A percentile compares a stretch with the other conserved stretches of the same genome.
Evolutionary conservation across 2,113 vertebrate genomes (phyloP).

Genomic region (Pleuronectes platessa): DNA sequence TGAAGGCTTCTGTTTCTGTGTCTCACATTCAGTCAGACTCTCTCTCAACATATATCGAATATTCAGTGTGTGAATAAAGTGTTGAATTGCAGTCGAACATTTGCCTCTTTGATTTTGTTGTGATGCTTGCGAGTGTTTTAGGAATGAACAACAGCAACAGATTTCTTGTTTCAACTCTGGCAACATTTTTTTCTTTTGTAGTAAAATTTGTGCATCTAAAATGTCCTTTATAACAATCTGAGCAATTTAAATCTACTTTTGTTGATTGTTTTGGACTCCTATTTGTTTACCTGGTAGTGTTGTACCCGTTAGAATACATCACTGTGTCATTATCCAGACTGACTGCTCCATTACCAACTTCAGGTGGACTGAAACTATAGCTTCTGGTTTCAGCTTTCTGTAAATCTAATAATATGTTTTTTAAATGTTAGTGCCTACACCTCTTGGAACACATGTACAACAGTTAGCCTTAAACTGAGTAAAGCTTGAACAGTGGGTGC

Average conservation of each 20-base stretch:
- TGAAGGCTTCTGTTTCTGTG: neutral
- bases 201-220: too few species aligned
- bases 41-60: neutral
- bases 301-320: too few species aligned
- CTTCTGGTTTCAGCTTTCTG: constrained; percentile 23
- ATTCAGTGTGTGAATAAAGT: neutral
- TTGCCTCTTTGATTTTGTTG: neutral
- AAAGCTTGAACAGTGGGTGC: neutral
- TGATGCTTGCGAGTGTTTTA: constrained; percentile 4
- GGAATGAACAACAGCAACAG: neutral
- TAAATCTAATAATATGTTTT: neutral
- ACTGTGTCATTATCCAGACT: too few species aligned
- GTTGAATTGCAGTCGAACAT: neutral
- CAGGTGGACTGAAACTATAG: neutral
- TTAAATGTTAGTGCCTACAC: neutral
- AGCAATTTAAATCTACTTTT: too few species aligned
- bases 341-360: too few species aligned
- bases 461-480: neutral
- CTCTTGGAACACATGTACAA: too few species aligned
- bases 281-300: too few species aligned
- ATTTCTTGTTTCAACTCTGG: neutral
- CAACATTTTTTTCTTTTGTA: neutral
- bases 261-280: too few species aligned
- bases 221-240: too few species aligned
- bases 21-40: neutral